These are phyloP conservation scores for Mythimna impura DNA, from an alignment of 2,888 invertebrate genomes.

Conservation along the genomic window DNA sequence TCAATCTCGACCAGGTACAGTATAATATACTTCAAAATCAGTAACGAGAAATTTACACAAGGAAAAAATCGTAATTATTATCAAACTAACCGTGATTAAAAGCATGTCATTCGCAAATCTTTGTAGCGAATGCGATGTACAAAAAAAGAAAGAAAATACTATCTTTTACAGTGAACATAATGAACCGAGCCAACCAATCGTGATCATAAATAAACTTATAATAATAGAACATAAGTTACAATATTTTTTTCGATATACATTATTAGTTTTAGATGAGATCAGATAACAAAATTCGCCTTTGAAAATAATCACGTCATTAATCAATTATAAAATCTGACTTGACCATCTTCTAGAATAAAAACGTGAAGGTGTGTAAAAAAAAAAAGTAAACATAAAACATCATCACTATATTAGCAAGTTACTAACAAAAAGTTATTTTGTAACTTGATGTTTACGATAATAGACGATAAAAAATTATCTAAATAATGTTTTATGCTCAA, in stretches of 20 bases:
- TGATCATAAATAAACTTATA: background rate
- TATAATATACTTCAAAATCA: no score
- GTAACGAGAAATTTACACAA: background rate
- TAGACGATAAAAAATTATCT: background rate
- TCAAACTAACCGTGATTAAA: background rate
- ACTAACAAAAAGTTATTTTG: conserved; percentile 10
- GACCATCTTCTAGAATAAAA: conserved; percentile 8
- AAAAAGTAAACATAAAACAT: conserved; percentile 13
- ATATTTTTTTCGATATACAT: background rate
- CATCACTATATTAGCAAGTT: conserved; percentile 4
- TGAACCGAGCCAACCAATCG: background rate
- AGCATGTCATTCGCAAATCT: background rate
- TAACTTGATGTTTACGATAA: background rate
- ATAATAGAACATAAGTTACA: background rate
- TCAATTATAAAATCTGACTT: background rate
- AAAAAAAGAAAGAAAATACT: background rate
- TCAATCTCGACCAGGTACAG: conserved; percentile 98
- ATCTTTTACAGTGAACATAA: background rate
- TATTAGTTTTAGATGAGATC: background rate
- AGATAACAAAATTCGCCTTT: background rate
- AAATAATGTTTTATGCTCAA: background rate
- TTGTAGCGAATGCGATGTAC: background rate
- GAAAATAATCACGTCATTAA: conserved; percentile 8
- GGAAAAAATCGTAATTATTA: background rate
- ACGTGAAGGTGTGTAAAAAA: background rate